Evolutionary conservation across 1,140 invertebrate genomes (phyloP).

Genomic region (Parapsyche elsis): DNA sequence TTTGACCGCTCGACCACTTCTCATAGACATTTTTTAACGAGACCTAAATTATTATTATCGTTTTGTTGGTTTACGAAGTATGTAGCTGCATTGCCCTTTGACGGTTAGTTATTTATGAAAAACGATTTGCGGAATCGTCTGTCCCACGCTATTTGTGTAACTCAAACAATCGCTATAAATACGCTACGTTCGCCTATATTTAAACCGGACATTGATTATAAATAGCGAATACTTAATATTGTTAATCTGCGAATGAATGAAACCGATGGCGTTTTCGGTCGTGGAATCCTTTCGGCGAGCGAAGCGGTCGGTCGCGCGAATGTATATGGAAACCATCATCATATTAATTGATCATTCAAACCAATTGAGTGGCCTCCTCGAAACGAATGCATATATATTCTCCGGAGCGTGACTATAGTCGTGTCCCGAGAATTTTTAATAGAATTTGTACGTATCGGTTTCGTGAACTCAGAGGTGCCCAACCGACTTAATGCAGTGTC

Average conservation of each 20-base stretch:
- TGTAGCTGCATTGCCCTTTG: too few relatives aligned
- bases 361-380: constrained; percentile 16
- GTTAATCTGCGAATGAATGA: too few relatives aligned
- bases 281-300: neutral
- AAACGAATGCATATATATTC: neutral
- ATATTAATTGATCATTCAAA: constrained; percentile 29
- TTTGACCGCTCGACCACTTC: neutral
- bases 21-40: too few relatives aligned
- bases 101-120: neutral
- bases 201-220: neutral
- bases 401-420: neutral
- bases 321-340: constrained; percentile 23
- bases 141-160: neutral
- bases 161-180: constrained; percentile 27
- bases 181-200: neutral
- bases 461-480: constrained; percentile 1
- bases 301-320: neutral
- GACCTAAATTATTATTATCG: too few relatives aligned
- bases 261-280: too few relatives aligned
- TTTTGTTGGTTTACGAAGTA: too few relatives aligned
- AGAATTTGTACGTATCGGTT: constrained; percentile 15
- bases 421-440: constrained; percentile 15
- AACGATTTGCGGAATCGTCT: neutral
- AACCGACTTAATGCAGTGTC: neutral
- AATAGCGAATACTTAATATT: too few relatives aligned